Conservation (phyloP, 2,888 invertebrate genomes). For the Harpagoxenus sublaevis region DNA sequence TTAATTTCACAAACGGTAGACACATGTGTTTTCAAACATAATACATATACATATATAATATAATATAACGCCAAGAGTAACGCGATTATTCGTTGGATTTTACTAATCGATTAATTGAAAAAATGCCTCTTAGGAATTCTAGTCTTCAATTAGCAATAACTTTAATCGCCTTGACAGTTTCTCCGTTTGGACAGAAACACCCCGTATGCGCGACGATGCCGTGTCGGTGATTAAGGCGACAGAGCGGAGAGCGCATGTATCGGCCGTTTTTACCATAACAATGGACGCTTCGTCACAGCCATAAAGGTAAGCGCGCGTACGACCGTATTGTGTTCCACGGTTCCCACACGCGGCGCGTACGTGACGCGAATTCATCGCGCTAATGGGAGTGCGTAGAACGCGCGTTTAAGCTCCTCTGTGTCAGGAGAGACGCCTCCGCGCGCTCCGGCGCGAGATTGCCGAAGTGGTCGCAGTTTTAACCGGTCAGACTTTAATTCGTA, state of each 20-base stretch:
- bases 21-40: not conserved
- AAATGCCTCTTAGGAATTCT: not conserved
- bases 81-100: not conserved
- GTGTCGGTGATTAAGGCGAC: constrained; percentile 65
- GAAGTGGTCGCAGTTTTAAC: not conserved
- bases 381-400: constrained; percentile 74
- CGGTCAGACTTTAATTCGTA: not conserved
- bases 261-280: constrained; percentile 73
- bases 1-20: not conserved
- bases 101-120: not conserved
- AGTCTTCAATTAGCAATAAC: not conserved
- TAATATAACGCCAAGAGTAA: not conserved
- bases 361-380: constrained; percentile 79
- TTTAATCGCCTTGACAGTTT: not conserved
- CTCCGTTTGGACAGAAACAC: constrained; percentile 20
- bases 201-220: constrained; percentile 52
- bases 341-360: constrained; percentile 80
- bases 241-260: constrained; percentile 51
- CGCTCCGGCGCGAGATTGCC: constrained; percentile 3
- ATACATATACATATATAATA: not conserved
- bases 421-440: constrained; percentile 19
- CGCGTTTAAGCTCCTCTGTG: constrained; percentile 42
- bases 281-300: constrained; percentile 70
- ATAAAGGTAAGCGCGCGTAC: constrained; percentile 57
- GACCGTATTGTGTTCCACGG: constrained; percentile 75